Evolutionary conservation across 2,888 invertebrate genomes (phyloP), one percentile per base, ranked within the genome.

Genomic region (Drosophila birchii): DNA sequence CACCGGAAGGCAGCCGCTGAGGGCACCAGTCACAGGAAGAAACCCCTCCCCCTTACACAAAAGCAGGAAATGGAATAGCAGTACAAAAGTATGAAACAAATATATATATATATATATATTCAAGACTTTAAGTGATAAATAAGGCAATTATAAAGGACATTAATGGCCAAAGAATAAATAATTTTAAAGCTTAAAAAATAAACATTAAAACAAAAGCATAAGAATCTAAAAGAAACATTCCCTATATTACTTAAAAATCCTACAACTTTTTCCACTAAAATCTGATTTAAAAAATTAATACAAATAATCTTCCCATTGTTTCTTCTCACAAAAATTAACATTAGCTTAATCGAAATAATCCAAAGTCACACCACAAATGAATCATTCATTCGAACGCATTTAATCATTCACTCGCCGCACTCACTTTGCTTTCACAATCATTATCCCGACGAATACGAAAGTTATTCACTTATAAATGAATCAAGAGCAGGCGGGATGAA

Each of bases 1-100:
- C 60, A 47, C 44, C 67, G 55, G 67, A 66, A 67, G 41, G 29
- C 67, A 16, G 62, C 16, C 61, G 39, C 45, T 62, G 26, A 62
- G 38, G 62, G 39, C 49, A 53, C 51, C 34, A 51, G 51, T 51
- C 9, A 53, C 51, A 53, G 38, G 36, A 49, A 60, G 38, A 23
- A 39, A 41, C 6, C 47, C 29, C 23, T 8, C 0, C 32, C 11
- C 26, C 45, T 5, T 11, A n/a, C 12, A 14, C 29, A 34, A 8
- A 32, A 41, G n/a, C 23, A 60, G 32, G 59, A 59, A 59, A 43
- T 51, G 47, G 16, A 26, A 36, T 36, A 7, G 18, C 59, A 58
- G 12, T 23, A 51, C 23, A 23, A 36, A 36, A 20, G 34, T 23
- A 23, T 16, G n/a, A 47, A 16, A 20, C 9, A 5, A 20, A 51